phyloP scores from a whole-genome alignment of 2,888 invertebrate species.

The Polyommatus icarus region DNA sequence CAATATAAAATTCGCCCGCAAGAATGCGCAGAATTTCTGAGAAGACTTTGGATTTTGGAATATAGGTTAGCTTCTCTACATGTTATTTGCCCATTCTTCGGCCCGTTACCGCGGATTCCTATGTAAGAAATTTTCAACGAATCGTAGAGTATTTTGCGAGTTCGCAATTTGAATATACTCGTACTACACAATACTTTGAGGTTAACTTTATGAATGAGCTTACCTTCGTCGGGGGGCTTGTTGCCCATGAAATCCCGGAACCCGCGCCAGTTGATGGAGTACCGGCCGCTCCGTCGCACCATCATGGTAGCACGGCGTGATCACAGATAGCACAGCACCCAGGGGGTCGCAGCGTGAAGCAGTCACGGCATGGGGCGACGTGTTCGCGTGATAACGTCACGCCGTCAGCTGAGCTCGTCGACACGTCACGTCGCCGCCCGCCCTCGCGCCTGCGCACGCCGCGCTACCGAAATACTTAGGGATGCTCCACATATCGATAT shows the following conservation, averaged over 20 bases:
- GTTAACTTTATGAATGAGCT: slow-evolving; percentile 45
- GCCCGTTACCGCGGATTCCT: neutral
- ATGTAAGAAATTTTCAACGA: neutral
- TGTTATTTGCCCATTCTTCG: neutral
- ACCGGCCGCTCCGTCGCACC: slow-evolving; percentile 76
- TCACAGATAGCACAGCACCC: slow-evolving; percentile 29
- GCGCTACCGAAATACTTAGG: slow-evolving; percentile 48
- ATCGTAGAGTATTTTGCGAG: neutral
- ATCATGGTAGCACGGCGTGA: slow-evolving; percentile 58
- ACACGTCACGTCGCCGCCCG: slow-evolving; percentile 64
- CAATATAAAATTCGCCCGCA: slow-evolving; percentile 15
- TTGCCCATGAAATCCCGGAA: slow-evolving; percentile 73
- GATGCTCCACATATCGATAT: slow-evolving; percentile 42
- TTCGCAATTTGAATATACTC: neutral
- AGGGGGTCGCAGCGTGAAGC: slow-evolving; percentile 37
- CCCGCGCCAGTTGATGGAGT: slow-evolving; percentile 77
- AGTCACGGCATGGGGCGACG: slow-evolving; percentile 44
- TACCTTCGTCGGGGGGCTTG: slow-evolving; percentile 76
- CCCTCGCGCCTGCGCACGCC: slow-evolving; percentile 67
- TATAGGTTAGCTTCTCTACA: slow-evolving; percentile 5
- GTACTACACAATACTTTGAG: slow-evolving; percentile 37
- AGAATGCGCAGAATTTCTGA: slow-evolving; percentile 20
- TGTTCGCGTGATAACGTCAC: slow-evolving; percentile 66
- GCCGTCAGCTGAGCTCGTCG: slow-evolving; percentile 66
- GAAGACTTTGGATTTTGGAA: neutral